These are phyloP conservation scores for Carabus problematicus DNA, from an alignment of 2,888 invertebrate genomes.

Conservation along the genomic window DNA sequence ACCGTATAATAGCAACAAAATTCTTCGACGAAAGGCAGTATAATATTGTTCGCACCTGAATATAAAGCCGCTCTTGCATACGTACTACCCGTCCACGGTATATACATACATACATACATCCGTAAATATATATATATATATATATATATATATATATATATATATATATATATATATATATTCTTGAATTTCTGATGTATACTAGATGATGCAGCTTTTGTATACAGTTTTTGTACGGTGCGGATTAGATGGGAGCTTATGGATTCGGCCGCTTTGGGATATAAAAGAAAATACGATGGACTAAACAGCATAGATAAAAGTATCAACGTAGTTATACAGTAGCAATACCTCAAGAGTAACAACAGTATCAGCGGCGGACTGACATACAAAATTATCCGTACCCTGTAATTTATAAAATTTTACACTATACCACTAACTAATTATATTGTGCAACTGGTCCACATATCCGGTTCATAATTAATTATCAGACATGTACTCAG, in stretches of 20 bases:
- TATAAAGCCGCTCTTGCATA: background rate
- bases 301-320: slow-evolving; percentile 7
- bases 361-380: too few species aligned
- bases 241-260: slow-evolving; percentile 1
- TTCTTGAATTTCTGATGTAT: background rate
- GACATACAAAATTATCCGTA: too few species aligned
- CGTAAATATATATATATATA: too few species aligned
- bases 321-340: too few species aligned
- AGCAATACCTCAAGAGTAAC: too few species aligned
- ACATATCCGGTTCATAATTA: too few species aligned
- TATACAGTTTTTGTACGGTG: background rate
- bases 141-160: slow-evolving; percentile 1
- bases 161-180: background rate
- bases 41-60: slow-evolving; percentile 25
- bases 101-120: too few species aligned
- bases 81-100: too few species aligned
- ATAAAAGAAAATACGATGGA: slow-evolving; percentile 31
- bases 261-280: slow-evolving; percentile 27
- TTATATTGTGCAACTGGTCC: too few species aligned
- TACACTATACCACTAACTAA: too few species aligned
- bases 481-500: too few species aligned
- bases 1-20: slow-evolving; percentile 42
- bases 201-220: background rate
- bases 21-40: slow-evolving; percentile 41
- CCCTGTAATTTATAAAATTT: too few species aligned